A percentile compares a stretch with the other conserved stretches of the same genome.
Conservation (phyloP, 2,797 vertebrate species). For the Xiphorhynchus erythropygius region DNA sequence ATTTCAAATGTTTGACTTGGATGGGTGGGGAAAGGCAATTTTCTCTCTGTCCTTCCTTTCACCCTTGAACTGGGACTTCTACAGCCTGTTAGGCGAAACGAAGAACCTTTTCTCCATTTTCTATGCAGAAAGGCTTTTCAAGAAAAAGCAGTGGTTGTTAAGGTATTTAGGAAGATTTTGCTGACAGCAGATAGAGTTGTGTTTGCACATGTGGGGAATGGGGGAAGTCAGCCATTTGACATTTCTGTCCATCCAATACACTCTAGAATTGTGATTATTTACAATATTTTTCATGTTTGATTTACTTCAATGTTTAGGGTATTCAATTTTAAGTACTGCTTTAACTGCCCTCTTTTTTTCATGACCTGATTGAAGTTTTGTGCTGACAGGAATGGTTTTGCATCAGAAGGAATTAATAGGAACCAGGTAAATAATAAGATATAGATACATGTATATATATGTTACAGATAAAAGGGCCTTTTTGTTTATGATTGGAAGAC, state of each 20-base stretch:
- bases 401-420: background rate
- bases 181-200: background rate
- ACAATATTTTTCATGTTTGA: background rate
- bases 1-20: background rate
- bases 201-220: background rate
- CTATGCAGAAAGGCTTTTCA: background rate
- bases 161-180: background rate
- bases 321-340: background rate
- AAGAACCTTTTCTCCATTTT: background rate
- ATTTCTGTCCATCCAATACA: background rate
- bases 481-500: background rate
- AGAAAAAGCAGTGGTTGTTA: background rate
- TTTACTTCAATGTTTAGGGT: background rate
- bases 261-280: background rate
- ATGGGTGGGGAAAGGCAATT: background rate
- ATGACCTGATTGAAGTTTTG: background rate
- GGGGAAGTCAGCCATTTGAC: background rate
- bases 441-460: no score
- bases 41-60: constrained; percentile 38
- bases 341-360: background rate
- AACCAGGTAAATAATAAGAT: background rate
- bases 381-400: background rate
- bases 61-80: constrained; percentile 14
- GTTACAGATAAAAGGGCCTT: background rate
- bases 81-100: background rate